These are phyloP conservation scores for Drosophila pseudotalamancana DNA, from an alignment of 2,888 invertebrate genomes.

Conservation along the genomic window DNA sequence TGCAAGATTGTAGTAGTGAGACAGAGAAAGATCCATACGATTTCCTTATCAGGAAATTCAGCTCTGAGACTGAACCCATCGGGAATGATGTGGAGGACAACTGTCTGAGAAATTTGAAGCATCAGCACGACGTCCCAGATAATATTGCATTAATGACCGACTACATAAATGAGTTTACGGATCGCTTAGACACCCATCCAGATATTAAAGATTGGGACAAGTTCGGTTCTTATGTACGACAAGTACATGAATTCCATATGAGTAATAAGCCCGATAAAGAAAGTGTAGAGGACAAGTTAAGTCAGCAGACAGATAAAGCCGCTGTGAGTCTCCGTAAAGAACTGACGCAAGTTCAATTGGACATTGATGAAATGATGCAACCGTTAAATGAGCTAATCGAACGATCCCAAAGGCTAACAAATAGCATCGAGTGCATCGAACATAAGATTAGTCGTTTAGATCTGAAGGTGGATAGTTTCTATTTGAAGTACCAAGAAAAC, in stretches of 20 bases:
- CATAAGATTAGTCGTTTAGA: slow-evolving; percentile 33
- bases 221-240: slow-evolving; percentile 35
- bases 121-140: not conserved
- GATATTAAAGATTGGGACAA: slow-evolving; percentile 37
- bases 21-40: not conserved
- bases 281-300: not conserved
- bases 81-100: not conserved
- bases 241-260: slow-evolving; percentile 44
- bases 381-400: slow-evolving; percentile 5
- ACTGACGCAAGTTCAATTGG: not conserved
- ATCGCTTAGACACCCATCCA: slow-evolving; percentile 18
- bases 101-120: not conserved
- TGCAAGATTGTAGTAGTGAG: not conserved
- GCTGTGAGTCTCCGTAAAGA: not conserved
- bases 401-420: slow-evolving; percentile 8
- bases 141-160: slow-evolving; percentile 19
- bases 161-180: slow-evolving; percentile 39
- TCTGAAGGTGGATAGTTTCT: slow-evolving; percentile 19
- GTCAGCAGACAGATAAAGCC: not conserved
- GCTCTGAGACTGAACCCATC: not conserved
- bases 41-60: not conserved
- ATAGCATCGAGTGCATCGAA: slow-evolving; percentile 10
- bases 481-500: slow-evolving; percentile 13
- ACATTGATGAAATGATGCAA: slow-evolving; percentile 4
- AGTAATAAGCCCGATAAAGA: not conserved